Evolutionary conservation across 2,888 invertebrate genomes (phyloP).

Genomic region (Nymphalis polychloros): DNA sequence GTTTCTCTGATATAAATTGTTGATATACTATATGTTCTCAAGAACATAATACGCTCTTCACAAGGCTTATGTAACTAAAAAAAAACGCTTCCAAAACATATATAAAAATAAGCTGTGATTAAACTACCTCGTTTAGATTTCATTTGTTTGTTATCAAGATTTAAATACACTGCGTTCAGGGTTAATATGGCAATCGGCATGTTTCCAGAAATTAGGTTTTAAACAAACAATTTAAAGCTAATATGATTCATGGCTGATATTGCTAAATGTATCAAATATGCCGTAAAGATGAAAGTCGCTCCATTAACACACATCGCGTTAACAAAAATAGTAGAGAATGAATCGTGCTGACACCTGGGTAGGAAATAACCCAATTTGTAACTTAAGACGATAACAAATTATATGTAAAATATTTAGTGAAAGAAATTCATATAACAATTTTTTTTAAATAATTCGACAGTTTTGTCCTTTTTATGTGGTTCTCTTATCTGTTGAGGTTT

Average conservation of each 20-base stretch:
- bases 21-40: too few relatives aligned
- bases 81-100: too few relatives aligned
- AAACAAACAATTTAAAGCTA: conserved; percentile 1
- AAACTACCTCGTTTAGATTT: too few relatives aligned
- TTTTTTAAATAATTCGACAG: neutral
- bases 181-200: neutral
- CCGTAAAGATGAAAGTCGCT: conserved; percentile 34
- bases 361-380: conserved; percentile 13
- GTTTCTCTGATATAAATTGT: too few relatives aligned
- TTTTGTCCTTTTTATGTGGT: too few relatives aligned
- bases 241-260: conserved; percentile 21
- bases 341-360: conserved; percentile 18
- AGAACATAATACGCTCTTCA: too few relatives aligned
- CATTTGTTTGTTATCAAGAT: too few relatives aligned
- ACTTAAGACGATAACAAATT: neutral
- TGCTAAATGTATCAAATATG: conserved; percentile 29
- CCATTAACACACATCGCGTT: conserved; percentile 30
- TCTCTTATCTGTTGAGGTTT: too few relatives aligned
- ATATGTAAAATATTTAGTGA: neutral
- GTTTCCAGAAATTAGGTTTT: neutral
- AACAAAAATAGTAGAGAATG: conserved; percentile 16
- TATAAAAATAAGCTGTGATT: too few relatives aligned
- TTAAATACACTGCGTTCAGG: too few relatives aligned
- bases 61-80: too few relatives aligned
- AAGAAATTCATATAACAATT: too few relatives aligned